A percentile compares a stretch with the other conserved stretches of the same genome.
Evolutionary conservation across 2,113 vertebrate genomes (phyloP).

Genomic region (Barbus barbus): DNA sequence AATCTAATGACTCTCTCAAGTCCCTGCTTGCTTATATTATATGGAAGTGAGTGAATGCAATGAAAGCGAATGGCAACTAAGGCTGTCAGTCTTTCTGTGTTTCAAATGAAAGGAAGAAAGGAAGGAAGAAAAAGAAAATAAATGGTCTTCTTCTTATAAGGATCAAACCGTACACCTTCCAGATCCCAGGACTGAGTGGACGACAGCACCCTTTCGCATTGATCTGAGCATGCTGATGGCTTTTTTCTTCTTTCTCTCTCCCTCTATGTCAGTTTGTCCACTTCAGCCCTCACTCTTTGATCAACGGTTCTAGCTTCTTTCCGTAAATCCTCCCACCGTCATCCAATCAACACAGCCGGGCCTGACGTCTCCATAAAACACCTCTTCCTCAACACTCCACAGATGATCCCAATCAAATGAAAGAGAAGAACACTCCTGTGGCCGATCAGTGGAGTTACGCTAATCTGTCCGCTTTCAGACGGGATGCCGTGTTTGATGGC

Average conservation of each 20-base stretch:
- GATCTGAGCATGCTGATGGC: conserved; percentile 26
- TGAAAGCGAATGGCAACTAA: not conserved
- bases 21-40: not conserved
- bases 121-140: not conserved
- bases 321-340: conserved; percentile 45
- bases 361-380: conserved; percentile 49
- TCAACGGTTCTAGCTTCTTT: conserved; percentile 45
- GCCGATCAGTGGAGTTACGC: not conserved
- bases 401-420: conserved; percentile 37
- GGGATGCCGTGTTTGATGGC: not conserved
- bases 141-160: too few species aligned
- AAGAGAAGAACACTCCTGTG: conserved; percentile 24
- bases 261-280: conserved; percentile 33
- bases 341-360: conserved; percentile 45
- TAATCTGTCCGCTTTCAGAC: conserved; percentile 5
- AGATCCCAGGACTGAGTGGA: not conserved
- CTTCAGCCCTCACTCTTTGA: conserved; percentile 52
- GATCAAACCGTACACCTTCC: not conserved
- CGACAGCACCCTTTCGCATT: not conserved
- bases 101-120: not conserved
- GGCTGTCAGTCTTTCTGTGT: not conserved
- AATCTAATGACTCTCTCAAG: not conserved
- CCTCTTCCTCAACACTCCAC: conserved; percentile 30
- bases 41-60: not conserved
- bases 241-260: conserved; percentile 25